A percentile compares a stretch with the other conserved stretches of the same genome.
Conservation (phyloP, 2,888 invertebrate species). For the Macrosiphum euphorbiae region DNA sequence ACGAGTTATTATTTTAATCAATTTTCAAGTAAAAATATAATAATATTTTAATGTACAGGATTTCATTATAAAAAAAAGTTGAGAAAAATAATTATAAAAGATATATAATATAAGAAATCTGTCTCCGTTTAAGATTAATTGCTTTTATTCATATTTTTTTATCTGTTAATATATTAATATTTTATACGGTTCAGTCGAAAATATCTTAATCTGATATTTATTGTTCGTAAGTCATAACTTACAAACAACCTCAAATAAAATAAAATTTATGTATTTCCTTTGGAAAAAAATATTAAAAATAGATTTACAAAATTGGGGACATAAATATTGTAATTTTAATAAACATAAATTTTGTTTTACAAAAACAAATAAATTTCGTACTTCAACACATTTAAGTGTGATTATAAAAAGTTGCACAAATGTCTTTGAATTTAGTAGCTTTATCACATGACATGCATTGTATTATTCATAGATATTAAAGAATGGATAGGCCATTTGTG, state of each 20-base stretch:
- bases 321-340: background rate
- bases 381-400: background rate
- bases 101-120: background rate
- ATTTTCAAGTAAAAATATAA: background rate
- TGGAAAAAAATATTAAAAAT: background rate
- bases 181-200: background rate
- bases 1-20: background rate
- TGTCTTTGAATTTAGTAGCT: background rate
- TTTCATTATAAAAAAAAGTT: background rate
- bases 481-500: no score
- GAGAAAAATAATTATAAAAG: background rate
- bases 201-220: constrained; percentile 10
- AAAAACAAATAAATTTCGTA: background rate
- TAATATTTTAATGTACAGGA: background rate
- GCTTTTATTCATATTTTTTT: background rate
- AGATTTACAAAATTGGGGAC: background rate
- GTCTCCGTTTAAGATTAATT: background rate
- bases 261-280: background rate
- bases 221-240: background rate
- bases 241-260: background rate
- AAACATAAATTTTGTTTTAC: background rate
- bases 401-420: background rate
- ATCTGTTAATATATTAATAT: background rate
- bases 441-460: no score
- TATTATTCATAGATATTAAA: no score